Evolutionary conservation across 2,888 invertebrate genomes (phyloP).

Genomic region (Tenthredo amoena): DNA sequence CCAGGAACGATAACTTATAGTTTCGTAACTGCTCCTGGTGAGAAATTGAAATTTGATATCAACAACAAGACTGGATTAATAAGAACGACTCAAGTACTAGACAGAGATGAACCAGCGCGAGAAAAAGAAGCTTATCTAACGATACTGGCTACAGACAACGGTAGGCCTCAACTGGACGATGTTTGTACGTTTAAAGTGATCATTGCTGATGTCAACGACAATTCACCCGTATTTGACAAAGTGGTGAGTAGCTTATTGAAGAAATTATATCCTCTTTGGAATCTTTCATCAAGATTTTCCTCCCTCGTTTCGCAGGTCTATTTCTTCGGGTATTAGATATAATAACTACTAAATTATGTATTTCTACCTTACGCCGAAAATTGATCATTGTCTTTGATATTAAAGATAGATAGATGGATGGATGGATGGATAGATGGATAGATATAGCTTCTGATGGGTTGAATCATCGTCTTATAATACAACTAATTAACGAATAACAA

Average conservation of each 20-base stretch:
- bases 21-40: conserved; percentile 87
- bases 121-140: conserved; percentile 92
- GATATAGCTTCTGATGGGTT: background rate
- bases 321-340: background rate
- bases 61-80: conserved; percentile 88
- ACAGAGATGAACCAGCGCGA: conserved; percentile 93
- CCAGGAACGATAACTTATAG: conserved; percentile 88
- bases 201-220: conserved; percentile 96
- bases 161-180: conserved; percentile 93
- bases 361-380: background rate
- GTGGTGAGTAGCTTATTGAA: conserved; percentile 82
- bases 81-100: conserved; percentile 88
- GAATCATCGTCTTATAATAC: background rate
- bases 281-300: too few species aligned
- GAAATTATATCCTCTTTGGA: background rate
- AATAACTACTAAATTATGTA: background rate
- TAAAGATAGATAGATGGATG: background rate
- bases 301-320: background rate
- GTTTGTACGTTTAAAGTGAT: conserved; percentile 96
- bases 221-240: conserved; percentile 90
- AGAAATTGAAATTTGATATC: conserved; percentile 89
- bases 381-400: background rate
- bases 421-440: background rate
- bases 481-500: conserved; percentile 42
- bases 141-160: conserved; percentile 95